phyloP scores from a whole-genome alignment of 1,140 invertebrate genomes.

The Drosophila sturtevanti region DNA sequence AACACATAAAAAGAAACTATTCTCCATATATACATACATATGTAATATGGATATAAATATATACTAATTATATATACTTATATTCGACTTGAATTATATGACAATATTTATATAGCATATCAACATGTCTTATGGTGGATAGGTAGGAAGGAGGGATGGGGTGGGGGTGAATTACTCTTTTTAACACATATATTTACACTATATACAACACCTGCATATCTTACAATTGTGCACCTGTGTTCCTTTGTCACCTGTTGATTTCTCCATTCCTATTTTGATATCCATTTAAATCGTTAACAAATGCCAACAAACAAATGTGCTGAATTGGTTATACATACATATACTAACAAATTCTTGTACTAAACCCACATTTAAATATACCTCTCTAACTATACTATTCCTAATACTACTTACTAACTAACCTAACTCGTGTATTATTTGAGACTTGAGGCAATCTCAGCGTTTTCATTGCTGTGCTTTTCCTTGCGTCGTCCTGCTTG shows the following conservation, averaged over 20 bases:
- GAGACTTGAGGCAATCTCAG: not conserved
- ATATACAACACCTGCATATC: no score
- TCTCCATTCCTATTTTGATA: slow-evolving; percentile 25
- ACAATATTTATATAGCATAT: no score
- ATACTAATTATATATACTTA: no score
- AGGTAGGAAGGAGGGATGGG: no score
- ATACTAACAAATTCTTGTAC: slow-evolving; percentile 33
- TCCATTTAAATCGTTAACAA: slow-evolving; percentile 23
- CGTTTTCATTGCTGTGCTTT: not conserved
- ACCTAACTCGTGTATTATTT: not conserved
- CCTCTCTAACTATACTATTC: no score
- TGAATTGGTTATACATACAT: slow-evolving; percentile 37
- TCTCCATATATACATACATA: no score
- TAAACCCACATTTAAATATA: slow-evolving; percentile 11
- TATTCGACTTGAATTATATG: no score
- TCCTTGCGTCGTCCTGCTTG: slow-evolving; percentile 14
- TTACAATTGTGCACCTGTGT: not conserved
- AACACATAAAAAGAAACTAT: no score
- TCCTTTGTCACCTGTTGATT: slow-evolving; percentile 20
- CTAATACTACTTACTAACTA: not conserved
- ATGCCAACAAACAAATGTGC: slow-evolving; percentile 16
- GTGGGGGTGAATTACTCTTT: no score
- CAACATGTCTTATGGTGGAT: no score
- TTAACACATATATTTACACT: no score
- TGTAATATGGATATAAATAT: no score